Conservation (phyloP, 30 jellyfish, hydroid and myxozoan genomes). For the Rhopilema esculentum region DNA sequence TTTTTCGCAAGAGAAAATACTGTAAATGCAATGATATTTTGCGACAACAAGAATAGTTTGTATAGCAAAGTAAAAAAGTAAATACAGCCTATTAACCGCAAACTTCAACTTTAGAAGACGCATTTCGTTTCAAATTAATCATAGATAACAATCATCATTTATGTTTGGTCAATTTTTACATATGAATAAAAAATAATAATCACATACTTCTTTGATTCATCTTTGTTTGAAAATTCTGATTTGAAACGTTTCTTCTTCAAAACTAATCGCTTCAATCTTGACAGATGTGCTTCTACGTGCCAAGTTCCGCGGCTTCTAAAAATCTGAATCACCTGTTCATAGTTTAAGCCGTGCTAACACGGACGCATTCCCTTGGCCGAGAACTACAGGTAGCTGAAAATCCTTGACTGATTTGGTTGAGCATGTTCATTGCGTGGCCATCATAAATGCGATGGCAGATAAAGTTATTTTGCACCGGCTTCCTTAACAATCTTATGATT, state of each 20-base stretch:
- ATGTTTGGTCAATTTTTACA: no score
- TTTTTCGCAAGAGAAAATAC: no score
- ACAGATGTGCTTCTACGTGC: background rate
- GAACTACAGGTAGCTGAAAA: constrained; percentile 48
- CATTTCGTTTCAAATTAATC: no score
- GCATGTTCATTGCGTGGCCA: constrained; percentile 61
- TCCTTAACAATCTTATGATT: background rate
- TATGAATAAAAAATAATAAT: no score
- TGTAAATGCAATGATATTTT: no score
- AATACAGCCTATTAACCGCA: no score
- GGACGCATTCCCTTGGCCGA: constrained; percentile 61
- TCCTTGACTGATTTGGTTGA: constrained; percentile 71
- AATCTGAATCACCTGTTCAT: constrained; percentile 27
- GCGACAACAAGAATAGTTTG: no score
- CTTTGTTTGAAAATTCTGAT: background rate
- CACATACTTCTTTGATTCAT: constrained; percentile 2
- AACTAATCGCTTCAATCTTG: background rate
- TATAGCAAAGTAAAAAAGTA: no score
- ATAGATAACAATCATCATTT: no score
- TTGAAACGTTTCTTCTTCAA: background rate
- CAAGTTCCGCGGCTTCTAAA: constrained; percentile 3
- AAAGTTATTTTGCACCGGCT: background rate
- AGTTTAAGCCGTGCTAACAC: constrained; percentile 53
- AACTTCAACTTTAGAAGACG: no score
- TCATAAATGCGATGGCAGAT: background rate